Conservation (phyloP, 2,797 vertebrate genomes). For the Catharus ustulatus region DNA sequence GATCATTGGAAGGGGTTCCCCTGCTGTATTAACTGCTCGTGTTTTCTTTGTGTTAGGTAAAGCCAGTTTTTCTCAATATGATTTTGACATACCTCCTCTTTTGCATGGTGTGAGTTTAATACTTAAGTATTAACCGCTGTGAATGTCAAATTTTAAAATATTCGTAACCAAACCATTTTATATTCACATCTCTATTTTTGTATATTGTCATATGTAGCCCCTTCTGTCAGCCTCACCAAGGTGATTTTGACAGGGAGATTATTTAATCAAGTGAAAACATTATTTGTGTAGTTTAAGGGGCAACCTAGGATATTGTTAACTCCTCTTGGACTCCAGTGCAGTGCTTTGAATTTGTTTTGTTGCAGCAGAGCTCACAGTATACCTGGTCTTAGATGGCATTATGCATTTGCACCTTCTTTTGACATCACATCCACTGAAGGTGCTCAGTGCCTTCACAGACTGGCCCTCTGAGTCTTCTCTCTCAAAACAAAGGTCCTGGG, state of each 20-base stretch:
- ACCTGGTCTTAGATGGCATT: background rate
- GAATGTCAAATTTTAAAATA: constrained; percentile 70
- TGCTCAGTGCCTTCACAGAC: background rate
- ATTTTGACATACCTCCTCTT: constrained; percentile 70
- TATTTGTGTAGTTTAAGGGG: constrained; percentile 6
- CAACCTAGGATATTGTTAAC: background rate
- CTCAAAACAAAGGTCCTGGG: background rate
- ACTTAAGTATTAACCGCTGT: constrained; percentile 69
- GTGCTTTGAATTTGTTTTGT: constrained; percentile 1
- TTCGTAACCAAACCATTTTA: constrained; percentile 65
- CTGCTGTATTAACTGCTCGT: constrained; percentile 39
- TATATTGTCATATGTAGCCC: constrained; percentile 48
- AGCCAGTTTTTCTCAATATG: constrained; percentile 62
- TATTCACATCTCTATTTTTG: constrained; percentile 60
- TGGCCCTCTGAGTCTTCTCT: background rate
- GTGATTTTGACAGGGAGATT: constrained; percentile 22
- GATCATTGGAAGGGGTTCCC: constrained; percentile 51
- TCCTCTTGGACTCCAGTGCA: background rate
- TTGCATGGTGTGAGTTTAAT: constrained; percentile 54
- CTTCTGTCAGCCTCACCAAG: background rate
- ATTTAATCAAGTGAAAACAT: constrained; percentile 16
- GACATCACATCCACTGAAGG: background rate
- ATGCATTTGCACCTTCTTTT: background rate
- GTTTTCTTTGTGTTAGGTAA: constrained; percentile 57
- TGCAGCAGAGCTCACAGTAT: background rate